Percentiles rank a stretch among this genome's conserved stretches.
Evolutionary conservation across 2,888 invertebrate genomes (phyloP).

Genomic region (Zygaena filipendulae): DNA sequence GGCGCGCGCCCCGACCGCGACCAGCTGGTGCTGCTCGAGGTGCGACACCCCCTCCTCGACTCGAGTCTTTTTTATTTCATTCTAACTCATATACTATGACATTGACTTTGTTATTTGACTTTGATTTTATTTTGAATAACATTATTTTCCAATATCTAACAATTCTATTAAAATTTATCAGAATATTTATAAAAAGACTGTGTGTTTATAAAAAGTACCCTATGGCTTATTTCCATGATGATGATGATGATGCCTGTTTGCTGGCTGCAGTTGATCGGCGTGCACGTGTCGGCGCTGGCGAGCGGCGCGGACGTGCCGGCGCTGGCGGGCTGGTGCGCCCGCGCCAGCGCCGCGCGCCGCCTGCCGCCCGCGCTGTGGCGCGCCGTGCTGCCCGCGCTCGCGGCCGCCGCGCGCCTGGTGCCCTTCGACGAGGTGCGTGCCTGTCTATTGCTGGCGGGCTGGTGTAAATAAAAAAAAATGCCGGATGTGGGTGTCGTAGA

Average conservation of each 20-base stretch:
- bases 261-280: conserved; percentile 31
- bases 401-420: conserved; percentile 18
- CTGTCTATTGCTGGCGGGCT: not conserved
- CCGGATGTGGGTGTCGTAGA: too few species aligned
- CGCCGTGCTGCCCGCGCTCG: conserved; percentile 24
- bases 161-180: too few species aligned
- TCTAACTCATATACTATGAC: not conserved
- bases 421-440: conserved; percentile 34
- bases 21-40: conserved; percentile 34
- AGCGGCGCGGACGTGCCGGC: conserved; percentile 22
- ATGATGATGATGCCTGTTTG: too few species aligned
- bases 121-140: not conserved
- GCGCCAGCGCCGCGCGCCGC: conserved; percentile 18
- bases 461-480: too few species aligned
- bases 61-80: not conserved
- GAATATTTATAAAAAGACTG: too few species aligned
- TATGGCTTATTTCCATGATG: too few species aligned
- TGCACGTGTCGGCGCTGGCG: conserved; percentile 28
- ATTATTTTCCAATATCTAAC: too few species aligned
- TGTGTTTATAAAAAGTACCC: too few species aligned
- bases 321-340: conserved; percentile 20
- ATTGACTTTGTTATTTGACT: too few species aligned
- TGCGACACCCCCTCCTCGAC: too few species aligned
- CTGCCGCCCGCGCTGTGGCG: conserved; percentile 27
- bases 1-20: conserved; percentile 23